These are phyloP conservation scores for Rhyacichthys aspro DNA, from an alignment of 2,797 vertebrate genomes.

Conservation along the genomic window DNA sequence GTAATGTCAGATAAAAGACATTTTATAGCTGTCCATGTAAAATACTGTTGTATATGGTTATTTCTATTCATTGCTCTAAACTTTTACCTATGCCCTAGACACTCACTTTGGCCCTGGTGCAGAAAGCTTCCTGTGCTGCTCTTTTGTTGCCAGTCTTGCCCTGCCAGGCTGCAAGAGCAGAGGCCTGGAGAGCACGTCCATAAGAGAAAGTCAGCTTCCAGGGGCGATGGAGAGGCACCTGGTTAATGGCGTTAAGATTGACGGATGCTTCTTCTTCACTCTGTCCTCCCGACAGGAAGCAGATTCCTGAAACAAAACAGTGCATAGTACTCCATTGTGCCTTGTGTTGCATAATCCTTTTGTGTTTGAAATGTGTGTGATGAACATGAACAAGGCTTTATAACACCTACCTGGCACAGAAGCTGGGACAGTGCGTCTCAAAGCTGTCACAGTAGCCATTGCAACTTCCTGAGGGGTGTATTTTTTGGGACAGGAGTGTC, in stretches of 20 bases:
- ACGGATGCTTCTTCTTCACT: slow-evolving; percentile 96
- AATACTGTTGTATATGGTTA: not conserved
- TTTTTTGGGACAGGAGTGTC: slow-evolving; percentile 90
- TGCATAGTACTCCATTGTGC: not conserved
- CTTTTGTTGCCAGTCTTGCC: slow-evolving; percentile 89
- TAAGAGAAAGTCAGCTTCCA: slow-evolving; percentile 98
- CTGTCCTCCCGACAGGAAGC: slow-evolving; percentile 97
- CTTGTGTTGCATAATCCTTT: not conserved
- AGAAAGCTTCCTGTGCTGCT: slow-evolving; percentile 88
- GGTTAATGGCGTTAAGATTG: slow-evolving; percentile 95
- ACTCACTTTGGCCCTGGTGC: slow-evolving; percentile 88
- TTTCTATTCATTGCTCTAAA: not conserved
- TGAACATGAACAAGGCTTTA: not conserved
- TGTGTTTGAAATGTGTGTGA: not conserved
- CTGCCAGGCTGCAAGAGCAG: slow-evolving; percentile 90
- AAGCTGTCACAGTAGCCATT: slow-evolving; percentile 91
- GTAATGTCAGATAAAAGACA: slow-evolving; percentile 24
- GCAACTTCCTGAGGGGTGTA: slow-evolving; percentile 91
- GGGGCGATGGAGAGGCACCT: slow-evolving; percentile 85
- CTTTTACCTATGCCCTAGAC: not conserved
- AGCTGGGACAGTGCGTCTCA: slow-evolving; percentile 91
- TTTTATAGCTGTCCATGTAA: slow-evolving; percentile 12
- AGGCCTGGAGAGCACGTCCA: slow-evolving; percentile 95
- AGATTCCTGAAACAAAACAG: slow-evolving; percentile 83
- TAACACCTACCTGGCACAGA: slow-evolving; percentile 89